Conservation (phyloP, 2,888 invertebrate genomes). For the Eristalinus sepulchralis region DNA sequence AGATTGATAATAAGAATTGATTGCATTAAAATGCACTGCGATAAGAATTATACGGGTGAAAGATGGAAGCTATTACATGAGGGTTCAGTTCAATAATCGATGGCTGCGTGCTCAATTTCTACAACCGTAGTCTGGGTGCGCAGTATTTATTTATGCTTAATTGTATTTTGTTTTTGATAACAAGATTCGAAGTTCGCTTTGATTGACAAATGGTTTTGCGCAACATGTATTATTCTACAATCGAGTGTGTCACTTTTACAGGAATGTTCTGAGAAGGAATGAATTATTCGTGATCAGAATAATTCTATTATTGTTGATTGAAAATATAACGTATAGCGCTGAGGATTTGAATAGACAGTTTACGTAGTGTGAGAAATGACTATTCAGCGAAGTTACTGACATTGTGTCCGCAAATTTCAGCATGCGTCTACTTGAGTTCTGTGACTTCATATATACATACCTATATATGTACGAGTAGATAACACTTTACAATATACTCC, state of each 20-base stretch:
- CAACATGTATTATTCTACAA: neutral
- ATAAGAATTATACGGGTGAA: neutral
- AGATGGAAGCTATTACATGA: neutral
- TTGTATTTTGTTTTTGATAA: neutral
- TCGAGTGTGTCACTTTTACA: neutral
- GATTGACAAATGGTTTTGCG: neutral
- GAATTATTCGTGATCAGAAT: neutral
- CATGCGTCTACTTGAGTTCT: too few species aligned
- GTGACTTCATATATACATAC: too few species aligned
- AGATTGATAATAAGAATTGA: neutral
- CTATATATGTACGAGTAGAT: too few species aligned
- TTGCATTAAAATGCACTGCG: neutral
- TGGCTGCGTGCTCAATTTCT: neutral
- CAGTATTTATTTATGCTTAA: neutral
- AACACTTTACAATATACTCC: too few species aligned
- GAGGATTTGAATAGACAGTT: too few species aligned
- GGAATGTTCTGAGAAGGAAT: neutral
- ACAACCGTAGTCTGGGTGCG: neutral
- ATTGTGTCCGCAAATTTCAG: too few species aligned
- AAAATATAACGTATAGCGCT: too few species aligned
- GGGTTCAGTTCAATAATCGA: neutral
- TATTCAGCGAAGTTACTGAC: too few species aligned
- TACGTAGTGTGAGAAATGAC: too few species aligned
- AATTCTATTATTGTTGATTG: too few species aligned
- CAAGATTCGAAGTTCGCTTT: neutral